These are phyloP conservation scores for Delichon dasypus DNA, from an alignment of 2,797 vertebrate species.

Conservation along the genomic window DNA sequence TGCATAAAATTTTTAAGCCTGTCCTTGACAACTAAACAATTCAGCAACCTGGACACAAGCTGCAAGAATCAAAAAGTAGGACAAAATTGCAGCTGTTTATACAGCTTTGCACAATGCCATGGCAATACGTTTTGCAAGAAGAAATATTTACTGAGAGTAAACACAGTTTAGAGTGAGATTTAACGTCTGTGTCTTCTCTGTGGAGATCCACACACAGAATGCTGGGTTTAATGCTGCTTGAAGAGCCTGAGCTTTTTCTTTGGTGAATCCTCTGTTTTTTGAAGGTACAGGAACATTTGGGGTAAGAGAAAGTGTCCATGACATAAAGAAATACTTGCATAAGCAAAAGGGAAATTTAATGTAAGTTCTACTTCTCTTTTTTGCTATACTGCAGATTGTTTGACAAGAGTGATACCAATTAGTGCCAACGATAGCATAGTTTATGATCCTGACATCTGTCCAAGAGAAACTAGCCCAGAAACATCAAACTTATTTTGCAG, in stretches of 20 bases:
- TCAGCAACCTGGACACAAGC: slow-evolving; percentile 49
- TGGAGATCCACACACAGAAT: background rate
- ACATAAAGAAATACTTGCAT: background rate
- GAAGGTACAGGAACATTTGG: background rate
- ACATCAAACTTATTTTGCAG: slow-evolving; percentile 36
- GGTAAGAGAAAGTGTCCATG: background rate
- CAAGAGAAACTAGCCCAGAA: background rate
- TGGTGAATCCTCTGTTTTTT: background rate
- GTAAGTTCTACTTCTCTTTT: background rate
- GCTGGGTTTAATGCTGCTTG: background rate
- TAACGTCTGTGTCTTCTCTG: slow-evolving; percentile 24
- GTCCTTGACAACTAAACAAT: slow-evolving; percentile 63
- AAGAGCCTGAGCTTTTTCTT: background rate
- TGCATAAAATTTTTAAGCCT: slow-evolving; percentile 68
- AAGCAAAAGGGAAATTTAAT: background rate
- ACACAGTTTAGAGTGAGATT: slow-evolving; percentile 40
- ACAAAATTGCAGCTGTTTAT: slow-evolving; percentile 56
- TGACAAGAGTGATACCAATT: background rate
- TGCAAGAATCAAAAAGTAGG: slow-evolving; percentile 59
- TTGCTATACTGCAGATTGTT: background rate
- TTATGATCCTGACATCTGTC: slow-evolving; percentile 35
- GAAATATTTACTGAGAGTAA: slow-evolving; percentile 48
- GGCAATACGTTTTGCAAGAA: slow-evolving; percentile 32
- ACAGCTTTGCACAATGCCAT: slow-evolving; percentile 35
- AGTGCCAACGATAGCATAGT: background rate